Base-by-base conservation (phyloP, 2,888 invertebrate species). In the Parascotia fuliginaria region DNA sequence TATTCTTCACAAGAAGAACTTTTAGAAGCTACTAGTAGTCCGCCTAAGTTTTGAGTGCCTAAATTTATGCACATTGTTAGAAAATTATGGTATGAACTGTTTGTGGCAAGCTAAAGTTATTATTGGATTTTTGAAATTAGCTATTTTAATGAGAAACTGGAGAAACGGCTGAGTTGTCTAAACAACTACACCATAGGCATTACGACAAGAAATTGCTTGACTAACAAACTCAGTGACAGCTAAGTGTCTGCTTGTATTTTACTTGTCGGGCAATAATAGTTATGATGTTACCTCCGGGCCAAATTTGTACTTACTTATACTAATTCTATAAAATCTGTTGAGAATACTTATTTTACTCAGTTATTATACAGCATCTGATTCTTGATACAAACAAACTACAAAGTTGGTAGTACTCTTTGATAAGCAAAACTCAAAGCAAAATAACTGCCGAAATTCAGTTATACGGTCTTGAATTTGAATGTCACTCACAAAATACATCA, bases 1-100 rank as follows among this genome's bases (percentile, higher is more conserved):
- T 43, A 60, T 60, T 68, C 62, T 69, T 58, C 48, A 36, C 19
- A 27, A 54, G 42, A 53, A 56, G 47, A 34, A 39, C 22, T 61
- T 54, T 48, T 6, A 55, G 34, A 58, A 56, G 48, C 45, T 53
- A 31, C 34, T 55, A 55, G 52, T 59, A 57, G 42, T 32, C 33
- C 38, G 56, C 41, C 45, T 53, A 66, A 72, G 64, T 70, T 72
- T 58, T 47, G 60, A 71, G 64, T 59, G 63, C 44, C 51, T 53
- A 55, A 75, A 74, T 68, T 67, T 71, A 72, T 72, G 69, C 65
- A 72, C 65, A 62, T 57, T 65, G 69, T 70, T 68, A 63, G 51
- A 58, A 61, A 68, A 55, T 65, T 43, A 55, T 57, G 46, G 43
- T n/a, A 59, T 42, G 43, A 31, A 58, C 49, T 55, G 45, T 67